Base-by-base conservation (phyloP, 2,113 vertebrate species). In the rat (Rattus norvegicus) region DNA sequence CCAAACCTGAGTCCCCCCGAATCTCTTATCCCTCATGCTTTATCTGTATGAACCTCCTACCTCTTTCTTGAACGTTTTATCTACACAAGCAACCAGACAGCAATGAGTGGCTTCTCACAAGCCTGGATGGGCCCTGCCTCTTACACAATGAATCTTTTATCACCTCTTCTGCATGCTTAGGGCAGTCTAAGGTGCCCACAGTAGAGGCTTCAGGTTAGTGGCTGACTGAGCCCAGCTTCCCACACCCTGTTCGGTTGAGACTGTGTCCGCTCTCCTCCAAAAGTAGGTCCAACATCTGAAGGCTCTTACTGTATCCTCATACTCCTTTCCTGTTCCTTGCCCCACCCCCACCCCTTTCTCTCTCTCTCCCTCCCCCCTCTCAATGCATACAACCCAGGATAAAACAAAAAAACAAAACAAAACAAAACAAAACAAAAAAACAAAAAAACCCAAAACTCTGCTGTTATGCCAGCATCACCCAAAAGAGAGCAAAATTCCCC, bases 381-480 rank as follows among this genome's bases (percentile, higher is more conserved):
- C 20, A 16, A 5, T 36, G 24, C 0, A 1, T 7, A 39, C 36
- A 2, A 10, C 22, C 0, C 24, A 19, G 49, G 36, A 54, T 14
- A 56, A 88, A n/a, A 26, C 2, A 43, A 43, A 43, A 43, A 43
- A 43, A 43, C 3, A 43, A 43, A 43, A 43, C 43, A 43, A 43
- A 43, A 43, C 43, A 43, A 43, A 43, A 43, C 43, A 43, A 43
- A 43, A 43, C 43, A 43, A 43, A 43, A 43, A 43, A 43, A 43
- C n/a, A n/a, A n/a, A n/a, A n/a, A n/a, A n/a, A n/a, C n/a, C n/a
- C n/a, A n/a, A n/a, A 49, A n/a, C 54, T 56, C n/a, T 89, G 54
- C 11, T 20, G 9, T 16, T 61, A 5, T 39, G 52, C 26, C 13
- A 24, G n/a, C 8, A 8, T 75, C 54, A 75, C 49, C 49, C 33